A percentile compares a stretch with the other conserved stretches of the same genome.
Evolutionary conservation across 2,888 invertebrate species (phyloP).

Genomic region (Priocnemis perturbator): DNA sequence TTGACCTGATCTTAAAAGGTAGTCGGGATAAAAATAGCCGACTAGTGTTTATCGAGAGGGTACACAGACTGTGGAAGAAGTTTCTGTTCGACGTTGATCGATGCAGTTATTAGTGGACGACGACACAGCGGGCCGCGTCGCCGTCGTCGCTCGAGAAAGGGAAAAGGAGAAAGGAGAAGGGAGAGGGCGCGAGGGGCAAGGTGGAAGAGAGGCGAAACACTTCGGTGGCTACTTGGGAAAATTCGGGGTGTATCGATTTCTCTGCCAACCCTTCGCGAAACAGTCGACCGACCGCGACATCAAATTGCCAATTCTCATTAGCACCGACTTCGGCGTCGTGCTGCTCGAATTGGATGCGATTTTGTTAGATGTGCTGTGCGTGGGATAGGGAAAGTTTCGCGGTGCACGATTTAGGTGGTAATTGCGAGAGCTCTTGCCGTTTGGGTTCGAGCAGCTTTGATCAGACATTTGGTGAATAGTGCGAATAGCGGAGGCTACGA

Average conservation of each 20-base stretch:
- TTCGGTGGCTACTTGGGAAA: background rate
- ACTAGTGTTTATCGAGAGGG: conserved; percentile 46
- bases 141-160: background rate
- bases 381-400: too few species aligned
- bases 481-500: too few species aligned
- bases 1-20: conserved; percentile 57
- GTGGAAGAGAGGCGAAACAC: background rate
- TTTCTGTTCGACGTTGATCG: conserved; percentile 44
- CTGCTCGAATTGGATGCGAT: too few species aligned
- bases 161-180: background rate
- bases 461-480: too few species aligned
- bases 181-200: background rate
- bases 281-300: background rate
- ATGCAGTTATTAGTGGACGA: conserved; percentile 47
- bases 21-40: conserved; percentile 53
- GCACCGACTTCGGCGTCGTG: too few species aligned
- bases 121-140: conserved; percentile 22
- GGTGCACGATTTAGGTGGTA: too few species aligned
- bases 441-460: too few species aligned
- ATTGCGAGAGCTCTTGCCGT: too few species aligned
- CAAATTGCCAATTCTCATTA: too few species aligned
- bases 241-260: background rate
- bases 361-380: too few species aligned
- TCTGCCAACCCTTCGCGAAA: background rate
- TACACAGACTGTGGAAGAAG: conserved; percentile 46